These are phyloP conservation scores for Numenius arquata DNA, from an alignment of 2,113 vertebrate species.

Conservation along the genomic window DNA sequence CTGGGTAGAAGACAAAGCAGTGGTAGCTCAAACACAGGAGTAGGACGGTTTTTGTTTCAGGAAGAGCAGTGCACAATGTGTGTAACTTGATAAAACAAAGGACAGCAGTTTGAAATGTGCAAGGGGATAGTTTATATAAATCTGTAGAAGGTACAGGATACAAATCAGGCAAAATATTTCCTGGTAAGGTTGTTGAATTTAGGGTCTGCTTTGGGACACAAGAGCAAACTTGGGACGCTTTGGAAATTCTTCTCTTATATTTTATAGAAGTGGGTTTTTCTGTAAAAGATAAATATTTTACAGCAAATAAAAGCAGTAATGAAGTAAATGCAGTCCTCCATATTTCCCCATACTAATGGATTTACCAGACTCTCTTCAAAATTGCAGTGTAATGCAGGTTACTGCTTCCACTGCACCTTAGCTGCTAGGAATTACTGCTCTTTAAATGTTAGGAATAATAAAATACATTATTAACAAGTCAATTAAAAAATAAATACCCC, in stretches of 20 bases:
- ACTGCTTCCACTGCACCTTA: not conserved
- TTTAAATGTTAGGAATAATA: slow-evolving; percentile 8
- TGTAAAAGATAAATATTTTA: not conserved
- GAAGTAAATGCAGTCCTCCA: not conserved
- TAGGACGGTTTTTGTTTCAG: not conserved
- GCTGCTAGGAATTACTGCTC: not conserved
- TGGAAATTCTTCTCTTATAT: not conserved
- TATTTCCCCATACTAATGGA: not conserved
- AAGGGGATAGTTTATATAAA: not conserved
- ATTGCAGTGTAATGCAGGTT: not conserved
- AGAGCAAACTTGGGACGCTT: not conserved
- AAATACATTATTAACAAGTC: slow-evolving; percentile 20
- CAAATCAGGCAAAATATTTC: not conserved
- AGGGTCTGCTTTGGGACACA: not conserved
- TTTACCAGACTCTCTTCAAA: not conserved
- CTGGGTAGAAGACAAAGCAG: not conserved
- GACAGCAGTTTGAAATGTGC: not conserved
- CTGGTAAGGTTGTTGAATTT: not conserved
- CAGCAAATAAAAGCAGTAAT: not conserved
- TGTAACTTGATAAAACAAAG: not conserved
- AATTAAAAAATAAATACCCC: slow-evolving; percentile 51
- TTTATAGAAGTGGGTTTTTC: not conserved
- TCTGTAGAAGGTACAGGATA: not conserved
- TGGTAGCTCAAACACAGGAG: not conserved
- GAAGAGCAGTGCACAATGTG: not conserved